phyloP scores from a whole-genome alignment of 2,113 vertebrate genomes.

The Leptobrachium ailaonicum region DNA sequence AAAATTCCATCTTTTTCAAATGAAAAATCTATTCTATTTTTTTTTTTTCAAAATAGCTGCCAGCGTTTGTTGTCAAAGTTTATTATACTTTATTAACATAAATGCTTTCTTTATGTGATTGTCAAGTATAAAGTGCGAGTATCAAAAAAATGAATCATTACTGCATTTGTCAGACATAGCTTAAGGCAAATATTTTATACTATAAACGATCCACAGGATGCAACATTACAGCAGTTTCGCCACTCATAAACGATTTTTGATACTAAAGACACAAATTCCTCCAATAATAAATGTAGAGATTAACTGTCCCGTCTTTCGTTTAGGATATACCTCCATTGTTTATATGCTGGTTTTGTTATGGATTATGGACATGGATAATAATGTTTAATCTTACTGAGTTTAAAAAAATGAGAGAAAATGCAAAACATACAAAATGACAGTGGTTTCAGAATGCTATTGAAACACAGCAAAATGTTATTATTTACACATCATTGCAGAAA shows the following conservation, averaged over 20 bases:
- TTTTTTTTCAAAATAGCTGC: constrained; percentile 19
- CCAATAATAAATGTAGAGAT: neutral
- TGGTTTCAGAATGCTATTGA: no score
- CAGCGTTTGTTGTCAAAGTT: constrained; percentile 26
- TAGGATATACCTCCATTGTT: no score
- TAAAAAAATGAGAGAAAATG: no score
- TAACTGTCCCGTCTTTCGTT: neutral
- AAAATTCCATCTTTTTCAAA: constrained; percentile 12
- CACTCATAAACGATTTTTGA: constrained; percentile 24
- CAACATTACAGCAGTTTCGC: constrained; percentile 23
- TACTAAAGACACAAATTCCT: neutral
- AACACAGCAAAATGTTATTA: no score
- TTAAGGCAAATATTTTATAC: constrained; percentile 36
- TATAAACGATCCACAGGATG: constrained; percentile 25
- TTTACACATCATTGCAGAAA: no score
- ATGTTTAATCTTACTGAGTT: no score
- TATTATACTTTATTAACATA: constrained; percentile 35
- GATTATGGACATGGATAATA: no score
- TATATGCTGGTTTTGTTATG: no score
- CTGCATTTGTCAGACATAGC: constrained; percentile 29
- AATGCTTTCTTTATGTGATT: constrained; percentile 37
- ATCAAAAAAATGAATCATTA: constrained; percentile 11
- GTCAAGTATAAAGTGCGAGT: constrained; percentile 20
- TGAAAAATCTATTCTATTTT: constrained; percentile 9
- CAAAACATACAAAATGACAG: no score